These are phyloP conservation scores for Psilopogon haemacephalus DNA, from an alignment of 2,113 vertebrate species.

Conservation along the genomic window DNA sequence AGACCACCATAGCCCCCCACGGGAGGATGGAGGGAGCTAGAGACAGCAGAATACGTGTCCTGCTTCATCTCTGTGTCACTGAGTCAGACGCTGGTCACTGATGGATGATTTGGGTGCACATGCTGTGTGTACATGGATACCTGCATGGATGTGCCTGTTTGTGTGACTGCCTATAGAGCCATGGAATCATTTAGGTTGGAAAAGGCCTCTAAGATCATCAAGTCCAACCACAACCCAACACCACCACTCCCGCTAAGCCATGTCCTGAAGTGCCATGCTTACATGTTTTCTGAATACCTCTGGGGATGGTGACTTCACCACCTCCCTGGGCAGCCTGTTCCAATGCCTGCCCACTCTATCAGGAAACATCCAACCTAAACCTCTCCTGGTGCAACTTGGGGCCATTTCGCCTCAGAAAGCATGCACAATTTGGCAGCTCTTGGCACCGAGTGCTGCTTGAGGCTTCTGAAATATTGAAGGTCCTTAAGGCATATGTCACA, in stretches of 20 bases:
- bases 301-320: too few species aligned
- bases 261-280: too few species aligned
- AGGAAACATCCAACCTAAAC: too few species aligned
- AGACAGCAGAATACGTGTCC: accelerated
- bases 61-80: neutral
- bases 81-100: accelerated
- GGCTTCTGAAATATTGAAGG: neutral
- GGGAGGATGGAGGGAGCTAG: neutral
- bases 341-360: too few species aligned
- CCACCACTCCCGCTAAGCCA: too few species aligned
- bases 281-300: too few species aligned
- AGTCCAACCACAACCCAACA: too few species aligned
- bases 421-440: accelerated
- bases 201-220: too few species aligned
- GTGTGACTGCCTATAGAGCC: neutral
- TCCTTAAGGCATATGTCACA: neutral
- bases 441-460: neutral
- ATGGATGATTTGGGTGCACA: neutral
- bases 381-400: too few species aligned
- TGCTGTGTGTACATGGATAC: too few species aligned
- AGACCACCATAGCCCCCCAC: neutral
- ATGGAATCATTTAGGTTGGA: too few species aligned
- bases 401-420: neutral
- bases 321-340: too few species aligned
- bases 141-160: accelerated